Evolutionary conservation across 2,888 invertebrate species (phyloP).

Genomic region (Apamea epomidion): DNA sequence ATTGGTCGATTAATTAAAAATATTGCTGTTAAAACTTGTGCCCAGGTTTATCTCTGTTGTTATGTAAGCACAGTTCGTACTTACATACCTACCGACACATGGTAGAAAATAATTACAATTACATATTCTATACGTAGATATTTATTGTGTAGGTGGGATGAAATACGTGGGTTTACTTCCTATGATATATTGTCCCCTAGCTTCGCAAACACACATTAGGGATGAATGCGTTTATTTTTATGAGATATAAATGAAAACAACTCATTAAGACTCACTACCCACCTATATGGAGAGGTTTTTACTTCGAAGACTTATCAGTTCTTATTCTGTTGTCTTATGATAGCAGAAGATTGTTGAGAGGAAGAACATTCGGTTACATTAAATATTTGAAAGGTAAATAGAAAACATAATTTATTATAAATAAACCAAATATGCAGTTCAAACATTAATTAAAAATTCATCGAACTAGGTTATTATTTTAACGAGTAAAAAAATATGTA

Average conservation of each 20-base stretch:
- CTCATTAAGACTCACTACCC: background rate
- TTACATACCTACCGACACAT: conserved; percentile 48
- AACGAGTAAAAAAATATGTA: background rate
- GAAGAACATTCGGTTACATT: background rate
- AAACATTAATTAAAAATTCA: background rate
- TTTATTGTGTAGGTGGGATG: conserved; percentile 43
- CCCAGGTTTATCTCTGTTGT: conserved; percentile 65
- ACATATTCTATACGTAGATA: conserved; percentile 29
- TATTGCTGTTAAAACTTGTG: conserved; percentile 64
- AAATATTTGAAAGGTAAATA: background rate
- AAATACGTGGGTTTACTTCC: conserved; percentile 35
- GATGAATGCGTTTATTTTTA: conserved; percentile 25
- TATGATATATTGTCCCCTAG: conserved; percentile 29
- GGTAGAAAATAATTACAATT: conserved; percentile 53
- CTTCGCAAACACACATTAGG: conserved; percentile 25
- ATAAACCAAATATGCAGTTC: background rate
- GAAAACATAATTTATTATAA: background rate
- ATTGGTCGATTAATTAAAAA: conserved; percentile 73
- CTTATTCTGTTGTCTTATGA: background rate
- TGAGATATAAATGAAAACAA: conserved; percentile 39
- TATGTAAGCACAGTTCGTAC: conserved; percentile 62
- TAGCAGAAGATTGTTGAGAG: background rate
- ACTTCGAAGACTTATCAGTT: background rate
- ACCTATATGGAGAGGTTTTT: background rate
- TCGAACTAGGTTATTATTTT: background rate